Percentiles rank a stretch among this genome's conserved stretches.
Evolutionary conservation across 2,888 invertebrate genomes (phyloP).

Genomic region (Ormyrus thymus): DNA sequence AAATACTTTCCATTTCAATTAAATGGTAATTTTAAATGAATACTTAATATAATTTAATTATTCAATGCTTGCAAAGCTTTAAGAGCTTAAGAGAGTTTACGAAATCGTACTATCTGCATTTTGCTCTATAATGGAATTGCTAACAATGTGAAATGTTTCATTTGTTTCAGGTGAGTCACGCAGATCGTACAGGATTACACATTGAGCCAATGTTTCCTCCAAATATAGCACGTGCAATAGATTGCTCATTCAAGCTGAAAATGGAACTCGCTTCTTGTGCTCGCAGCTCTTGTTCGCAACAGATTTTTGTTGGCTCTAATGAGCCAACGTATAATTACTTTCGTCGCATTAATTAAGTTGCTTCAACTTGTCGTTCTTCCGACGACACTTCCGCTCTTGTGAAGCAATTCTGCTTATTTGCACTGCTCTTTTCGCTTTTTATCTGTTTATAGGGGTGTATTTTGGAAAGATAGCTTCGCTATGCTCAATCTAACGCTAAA

Average conservation of each 20-base stretch:
- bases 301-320: conserved; percentile 27
- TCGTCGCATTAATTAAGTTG: conserved; percentile 46
- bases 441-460: conserved; percentile 1
- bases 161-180: conserved; percentile 59
- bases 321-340: conserved; percentile 25
- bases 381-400: conserved; percentile 23
- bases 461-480: conserved; percentile 5
- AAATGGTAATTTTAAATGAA: too few relatives aligned
- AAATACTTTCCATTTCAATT: too few relatives aligned
- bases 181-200: neutral
- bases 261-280: conserved; percentile 48
- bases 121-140: neutral
- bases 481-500: neutral
- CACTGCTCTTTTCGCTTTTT: conserved; percentile 8
- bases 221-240: conserved; percentile 41
- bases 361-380: conserved; percentile 11
- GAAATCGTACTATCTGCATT: too few relatives aligned
- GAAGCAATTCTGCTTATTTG: conserved; percentile 1
- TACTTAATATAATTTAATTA: too few relatives aligned
- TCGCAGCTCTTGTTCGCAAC: conserved; percentile 2
- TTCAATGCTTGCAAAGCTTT: too few relatives aligned
- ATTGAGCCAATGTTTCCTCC: conserved; percentile 40
- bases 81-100: too few relatives aligned
- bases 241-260: conserved; percentile 49
- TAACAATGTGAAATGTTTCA: conserved; percentile 40